Conservation (phyloP, 2,888 invertebrate genomes). For the Ectobius pallidus region DNA sequence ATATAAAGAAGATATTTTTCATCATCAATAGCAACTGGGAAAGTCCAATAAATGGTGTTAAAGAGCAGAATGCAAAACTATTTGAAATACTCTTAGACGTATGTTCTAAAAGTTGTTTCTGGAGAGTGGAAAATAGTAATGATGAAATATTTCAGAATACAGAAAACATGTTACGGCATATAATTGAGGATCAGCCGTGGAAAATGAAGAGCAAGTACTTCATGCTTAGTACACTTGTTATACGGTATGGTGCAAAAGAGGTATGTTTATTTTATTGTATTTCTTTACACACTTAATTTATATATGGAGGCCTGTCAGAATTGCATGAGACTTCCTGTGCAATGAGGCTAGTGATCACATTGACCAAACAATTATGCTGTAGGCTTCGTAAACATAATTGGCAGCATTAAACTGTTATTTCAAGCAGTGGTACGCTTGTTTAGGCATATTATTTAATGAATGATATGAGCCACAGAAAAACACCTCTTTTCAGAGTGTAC, state of each 20-base stretch:
- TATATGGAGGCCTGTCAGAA: too few relatives aligned
- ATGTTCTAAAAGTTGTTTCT: background rate
- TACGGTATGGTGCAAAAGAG: slow-evolving; percentile 44
- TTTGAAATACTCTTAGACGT: slow-evolving; percentile 51
- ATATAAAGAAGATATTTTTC: slow-evolving; percentile 14
- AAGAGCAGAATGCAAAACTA: slow-evolving; percentile 60
- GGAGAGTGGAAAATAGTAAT: background rate
- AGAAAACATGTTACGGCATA: slow-evolving; percentile 47
- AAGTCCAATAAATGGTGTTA: slow-evolving; percentile 62
- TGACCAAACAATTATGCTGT: too few relatives aligned
- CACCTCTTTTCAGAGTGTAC: too few relatives aligned
- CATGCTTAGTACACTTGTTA: slow-evolving; percentile 61
- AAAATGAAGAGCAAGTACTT: slow-evolving; percentile 66
- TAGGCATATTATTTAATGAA: too few relatives aligned
- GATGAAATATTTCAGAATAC: slow-evolving; percentile 48
- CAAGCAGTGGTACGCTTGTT: too few relatives aligned
- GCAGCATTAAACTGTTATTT: too few relatives aligned
- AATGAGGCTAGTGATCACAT: too few relatives aligned
- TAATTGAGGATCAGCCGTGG: slow-evolving; percentile 57
- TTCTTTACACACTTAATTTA: too few relatives aligned
- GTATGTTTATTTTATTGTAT: too few relatives aligned
- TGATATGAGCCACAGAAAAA: too few relatives aligned
- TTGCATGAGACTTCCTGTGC: too few relatives aligned
- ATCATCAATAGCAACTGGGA: slow-evolving; percentile 60
- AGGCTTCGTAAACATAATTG: too few relatives aligned